phyloP scores from a whole-genome alignment of 2,797 vertebrate genomes.

The Tapirus indicus region DNA sequence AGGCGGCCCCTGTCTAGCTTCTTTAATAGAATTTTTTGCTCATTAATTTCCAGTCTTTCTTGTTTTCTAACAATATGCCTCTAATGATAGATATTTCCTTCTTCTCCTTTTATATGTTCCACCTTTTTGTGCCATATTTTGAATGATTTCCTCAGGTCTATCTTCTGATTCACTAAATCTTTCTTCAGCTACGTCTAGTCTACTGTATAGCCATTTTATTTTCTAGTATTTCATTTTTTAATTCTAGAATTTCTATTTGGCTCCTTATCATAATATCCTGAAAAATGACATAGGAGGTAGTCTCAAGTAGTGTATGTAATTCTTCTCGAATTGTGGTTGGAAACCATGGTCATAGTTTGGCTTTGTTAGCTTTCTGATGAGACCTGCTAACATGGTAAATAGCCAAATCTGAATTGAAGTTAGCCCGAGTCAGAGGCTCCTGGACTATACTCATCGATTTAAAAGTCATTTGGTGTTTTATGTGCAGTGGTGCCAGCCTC shows the following conservation, averaged over 20 bases:
- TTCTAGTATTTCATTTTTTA: constrained; percentile 23
- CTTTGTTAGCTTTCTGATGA: neutral
- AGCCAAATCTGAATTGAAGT: neutral
- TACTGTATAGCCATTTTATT: neutral
- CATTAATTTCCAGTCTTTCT: neutral
- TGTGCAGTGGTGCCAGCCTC: neutral
- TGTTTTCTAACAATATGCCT: constrained; percentile 13
- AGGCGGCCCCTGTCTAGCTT: neutral
- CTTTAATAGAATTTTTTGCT: neutral
- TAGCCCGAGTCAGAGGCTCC: neutral
- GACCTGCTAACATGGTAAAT: neutral
- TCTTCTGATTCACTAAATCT: neutral
- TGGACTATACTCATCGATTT: neutral
- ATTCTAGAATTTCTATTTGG: neutral
- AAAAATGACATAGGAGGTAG: neutral
- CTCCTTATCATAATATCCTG: neutral
- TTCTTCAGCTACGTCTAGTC: neutral
- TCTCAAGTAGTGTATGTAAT: neutral
- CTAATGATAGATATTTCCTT: neutral
- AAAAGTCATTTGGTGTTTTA: neutral
- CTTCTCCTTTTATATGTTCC: neutral
- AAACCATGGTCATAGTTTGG: neutral
- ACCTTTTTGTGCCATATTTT: neutral
- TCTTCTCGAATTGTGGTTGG: neutral
- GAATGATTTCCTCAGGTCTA: neutral